Evolutionary conservation across 1,140 invertebrate species (phyloP), one percentile per base, ranked within the genome.

Genomic region (Apis florea): DNA sequence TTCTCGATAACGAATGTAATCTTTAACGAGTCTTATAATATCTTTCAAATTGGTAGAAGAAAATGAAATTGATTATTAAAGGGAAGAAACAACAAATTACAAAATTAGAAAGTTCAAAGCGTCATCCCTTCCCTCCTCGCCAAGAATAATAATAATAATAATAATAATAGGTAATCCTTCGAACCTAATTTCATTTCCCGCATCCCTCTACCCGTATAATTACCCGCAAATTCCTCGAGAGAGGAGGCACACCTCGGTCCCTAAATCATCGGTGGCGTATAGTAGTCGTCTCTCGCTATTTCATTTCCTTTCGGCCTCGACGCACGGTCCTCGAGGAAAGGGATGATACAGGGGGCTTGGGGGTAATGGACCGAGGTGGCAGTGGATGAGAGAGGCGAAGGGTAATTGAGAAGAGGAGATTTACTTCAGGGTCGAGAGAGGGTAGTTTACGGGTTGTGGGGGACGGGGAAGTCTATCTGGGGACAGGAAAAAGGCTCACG

Each of bases 321-420:
- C 47, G 51, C 56, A 53, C 31, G 12, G 64, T 51, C 88, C 90
- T 89, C 83, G 76, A 80, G 87, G 78, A 77, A 83, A 79, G 81
- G 78, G 85, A 78, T 80, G 83, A 83, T 79, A 79, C 64, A 61
- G 59, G 66, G 66, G 58, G 86, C 78, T 82, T 82, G 85, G 61
- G 74, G 73, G 86, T 88, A 88, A 88, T 88, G 86, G 84, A 82
- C 84, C 77, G 88, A 85, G 84, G 66, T 70, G 80, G 85, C 63
- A 80, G 78, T 80, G 85, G 71, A 84, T 67, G 74, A 87, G 85
- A 87, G 85, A 80, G 75, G 84, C 86, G 86, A 86, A 88, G 89
- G 92, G 92, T 93, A 93, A 93, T 93, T 93, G 92, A 93, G 92
- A 93, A 93, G 90, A 92, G 91, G 92, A 93, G 92, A 93, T 93